Base-by-base conservation (phyloP, 2,888 invertebrate species). In the Eupithecia centaureata region DNA sequence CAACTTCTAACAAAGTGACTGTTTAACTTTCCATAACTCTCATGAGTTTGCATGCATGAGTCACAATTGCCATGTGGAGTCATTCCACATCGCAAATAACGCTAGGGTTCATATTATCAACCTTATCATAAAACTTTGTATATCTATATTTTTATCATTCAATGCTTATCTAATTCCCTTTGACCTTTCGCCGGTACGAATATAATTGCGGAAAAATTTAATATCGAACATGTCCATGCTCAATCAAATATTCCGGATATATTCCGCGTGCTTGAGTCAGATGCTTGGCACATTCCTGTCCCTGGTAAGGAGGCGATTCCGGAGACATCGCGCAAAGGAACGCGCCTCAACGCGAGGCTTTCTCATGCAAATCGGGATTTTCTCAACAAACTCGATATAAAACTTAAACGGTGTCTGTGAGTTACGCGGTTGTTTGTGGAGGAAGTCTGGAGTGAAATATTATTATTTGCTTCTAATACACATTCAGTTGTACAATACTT, bases 291-390 rank as follows among this genome's bases (percentile, higher is more conserved):
- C 87, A 89, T 91, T 91, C 89, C 85, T 78, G 77, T 78, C 86
- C 84, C 90, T 88, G 91, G 90, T 90, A 84, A 86, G 47, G 83
- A 79, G 80, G 82, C 81, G 80, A 79, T 77, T 78, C 79, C 77
- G 80, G 79, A 82, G 79, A 78, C 81, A 77, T 82, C 80, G 77
- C 72, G 73, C 66, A 52, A 71, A 75, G 77, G 79, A 82, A 82
- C 83, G 82, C 79, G 74, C 82, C 85, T 82, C 84, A 82, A 82
- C 76, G 72, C 79, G 79, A 69, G 73, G 84, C 85, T 89, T 90
- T 91, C 87, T 89, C 86, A 91, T 91, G 90, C 88, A 90, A 90
- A 91, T 91, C 86, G 86, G 78, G 89, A 90, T 90, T 89, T 89
- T 83, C 82, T 84, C 81, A 81, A 77, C 79, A 83, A 89, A 87